Base-by-base conservation (phyloP, 2,113 vertebrate genomes). In the Suricata suricatta region DNA sequence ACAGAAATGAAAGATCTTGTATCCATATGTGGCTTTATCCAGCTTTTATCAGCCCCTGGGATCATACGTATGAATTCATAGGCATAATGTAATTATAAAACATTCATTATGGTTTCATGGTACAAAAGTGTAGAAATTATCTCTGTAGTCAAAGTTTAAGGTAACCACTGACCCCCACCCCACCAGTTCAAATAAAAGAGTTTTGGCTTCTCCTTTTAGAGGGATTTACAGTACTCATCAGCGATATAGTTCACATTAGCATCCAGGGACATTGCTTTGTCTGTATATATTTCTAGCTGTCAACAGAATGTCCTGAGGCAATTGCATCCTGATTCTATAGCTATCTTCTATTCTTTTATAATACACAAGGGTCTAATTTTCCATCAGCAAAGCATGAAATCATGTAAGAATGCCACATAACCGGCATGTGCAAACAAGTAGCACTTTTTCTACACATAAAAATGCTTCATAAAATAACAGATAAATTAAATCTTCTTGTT, bases 341-440 rank as follows among this genome's bases (percentile, higher is more conserved):
- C 99, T 98, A 98, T 98, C 99, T 99, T 99, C 99, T 99, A 98
- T 99, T 99, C 99, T 99, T 99, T 99, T 99, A 99, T 98, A 99
- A 99, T 99, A 99, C 99, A 99, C 99, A 98, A 98, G 99, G 99
- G 99, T 98, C 99, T 99, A 99, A 99, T 99, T 99, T 99, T 99
- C 99, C 99, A 99, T 99, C 99, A 99, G 99, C 98, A 99, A 99
- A 99, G 99, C 99, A 99, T 99, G 99, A 99, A 99, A 99, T 99
- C 99, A 99, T 99, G 98, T 98, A 99, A 99, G 99, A 99, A 99
- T 99, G 99, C 99, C 98, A 99, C 99, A 99, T 99, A 99, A 99
- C 99, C 99, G 99, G 99, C 98, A 97, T 99, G 98, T 98, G 98
- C 98, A 99, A 99, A 99, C 98, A 99, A 99, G 98, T 98, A 99